Base-by-base conservation (phyloP, 2,113 vertebrate genomes). In the Rhizomys pruinosus region DNA sequence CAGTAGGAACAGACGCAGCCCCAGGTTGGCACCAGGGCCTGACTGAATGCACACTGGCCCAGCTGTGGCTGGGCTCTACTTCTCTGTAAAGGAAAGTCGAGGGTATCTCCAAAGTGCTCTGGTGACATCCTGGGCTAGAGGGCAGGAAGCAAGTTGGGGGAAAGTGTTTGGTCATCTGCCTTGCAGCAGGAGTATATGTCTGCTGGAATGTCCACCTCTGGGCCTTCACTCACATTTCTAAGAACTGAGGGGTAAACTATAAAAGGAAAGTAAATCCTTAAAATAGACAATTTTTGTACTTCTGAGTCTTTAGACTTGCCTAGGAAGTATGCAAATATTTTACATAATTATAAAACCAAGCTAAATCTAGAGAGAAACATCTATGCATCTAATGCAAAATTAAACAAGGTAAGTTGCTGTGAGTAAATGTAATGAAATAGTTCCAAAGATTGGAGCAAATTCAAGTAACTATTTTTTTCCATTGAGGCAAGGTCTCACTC, bases 91-190 rank as follows among this genome's bases (percentile, higher is more conserved):
- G 29, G 42, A 55, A 72, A 16, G 11, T 0, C 7, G 32, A 19
- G 4, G 5, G 0, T 8, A 1, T 27, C 68, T 84, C 37, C 5
- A 71, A 63, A 20, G 47, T 5, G 1, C 4, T 12, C 5, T 0
- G 32, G 59, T 19, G 52, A 3, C 22, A 78, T 34, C 3, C 52
- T 7, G 2, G 17, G 34, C 27, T 11, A 34, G 71, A 34, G 57
- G 29, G 11, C 19, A 13, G 71, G 16, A 55, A 27, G 23, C 55
- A 37, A 3, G 52, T 20, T 0, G 5, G 19, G 22, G 15, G 20
- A 22, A 0, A 7, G 12, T 0, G 23, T 7, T 4, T 16, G 37
- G 44, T 16, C 42, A 47, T 12, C 25, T 7, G 47, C 63, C 77
- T 19, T 22, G 3, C 12, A 32, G 64, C 16, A 42, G 34, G 11